Conservation (phyloP, 2,113 vertebrate genomes). For the Fukomys damarensis region DNA sequence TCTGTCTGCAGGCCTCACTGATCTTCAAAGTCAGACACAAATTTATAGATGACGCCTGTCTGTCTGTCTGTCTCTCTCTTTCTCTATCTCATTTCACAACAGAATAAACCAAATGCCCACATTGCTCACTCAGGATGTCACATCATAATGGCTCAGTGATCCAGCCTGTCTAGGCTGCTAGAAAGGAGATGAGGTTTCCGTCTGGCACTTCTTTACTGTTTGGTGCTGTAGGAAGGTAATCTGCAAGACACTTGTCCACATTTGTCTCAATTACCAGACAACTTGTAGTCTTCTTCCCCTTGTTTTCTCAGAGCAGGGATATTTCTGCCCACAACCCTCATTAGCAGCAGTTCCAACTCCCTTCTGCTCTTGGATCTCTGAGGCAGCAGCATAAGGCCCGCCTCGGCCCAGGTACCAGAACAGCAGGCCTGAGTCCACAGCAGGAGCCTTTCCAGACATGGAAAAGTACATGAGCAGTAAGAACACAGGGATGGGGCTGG, state of each 20-base stretch:
- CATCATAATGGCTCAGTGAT: too few relatives aligned
- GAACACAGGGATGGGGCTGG: not conserved
- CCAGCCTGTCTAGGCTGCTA: not conserved
- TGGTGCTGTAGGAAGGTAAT: accelerated
- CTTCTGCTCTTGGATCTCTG: not conserved
- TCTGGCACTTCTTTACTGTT: not conserved
- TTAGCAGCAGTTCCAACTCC: not conserved
- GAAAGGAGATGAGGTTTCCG: not conserved
- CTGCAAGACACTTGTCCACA: not conserved
- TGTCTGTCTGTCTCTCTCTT: not conserved
- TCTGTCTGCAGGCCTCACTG: not conserved
- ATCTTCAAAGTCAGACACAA: not conserved
- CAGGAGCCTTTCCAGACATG: not conserved
- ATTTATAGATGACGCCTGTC: not conserved
- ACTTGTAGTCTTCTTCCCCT: not conserved
- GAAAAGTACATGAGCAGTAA: not conserved
- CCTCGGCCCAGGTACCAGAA: not conserved
- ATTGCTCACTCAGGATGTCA: not conserved
- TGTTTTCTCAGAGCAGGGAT: not conserved
- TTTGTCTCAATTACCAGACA: not conserved
- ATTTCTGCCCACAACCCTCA: not conserved
- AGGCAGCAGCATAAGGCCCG: not conserved
- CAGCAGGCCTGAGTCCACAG: not conserved
- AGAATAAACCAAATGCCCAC: not conserved
- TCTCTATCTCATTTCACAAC: not conserved